phyloP scores from a whole-genome alignment of 2,888 invertebrate genomes.

The Leptinotarsa tumamoca region DNA sequence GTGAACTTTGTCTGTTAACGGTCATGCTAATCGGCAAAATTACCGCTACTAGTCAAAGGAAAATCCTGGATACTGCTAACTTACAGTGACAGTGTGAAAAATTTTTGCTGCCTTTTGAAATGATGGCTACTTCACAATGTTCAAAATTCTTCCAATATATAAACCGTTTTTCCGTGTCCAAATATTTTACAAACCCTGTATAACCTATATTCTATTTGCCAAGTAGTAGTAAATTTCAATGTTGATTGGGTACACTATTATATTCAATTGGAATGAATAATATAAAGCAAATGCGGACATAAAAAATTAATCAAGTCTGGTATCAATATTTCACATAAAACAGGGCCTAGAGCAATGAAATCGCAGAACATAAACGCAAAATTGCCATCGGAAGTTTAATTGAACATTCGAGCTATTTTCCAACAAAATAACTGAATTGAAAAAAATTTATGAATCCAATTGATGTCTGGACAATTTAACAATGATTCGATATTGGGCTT shows the following conservation, averaged over 20 bases:
- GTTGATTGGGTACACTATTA: background rate
- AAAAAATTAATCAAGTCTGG: slow-evolving; percentile 18
- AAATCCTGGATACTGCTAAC: no score
- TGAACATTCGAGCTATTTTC: slow-evolving; percentile 15
- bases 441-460: slow-evolving; percentile 11
- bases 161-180: no score
- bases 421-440: slow-evolving; percentile 5
- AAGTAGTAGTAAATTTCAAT: background rate
- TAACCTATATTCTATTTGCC: background rate
- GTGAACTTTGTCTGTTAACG: no score
- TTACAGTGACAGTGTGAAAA: no score
- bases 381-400: slow-evolving; percentile 11
- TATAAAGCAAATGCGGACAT: slow-evolving; percentile 24
- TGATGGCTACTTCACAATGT: no score
- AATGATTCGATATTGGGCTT: slow-evolving; percentile 12
- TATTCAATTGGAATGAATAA: slow-evolving; percentile 16
- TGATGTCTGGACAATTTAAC: slow-evolving; percentile 12
- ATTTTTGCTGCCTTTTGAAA: no score
- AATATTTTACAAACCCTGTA: no score
- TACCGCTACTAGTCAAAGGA: no score
- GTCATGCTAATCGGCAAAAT: no score
- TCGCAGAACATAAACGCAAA: slow-evolving; percentile 15
- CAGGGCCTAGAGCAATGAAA: slow-evolving; percentile 12
- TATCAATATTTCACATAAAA: slow-evolving; percentile 23
- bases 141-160: no score